Percentiles rank a stretch among this genome's conserved stretches.
Evolutionary conservation across 2,888 invertebrate species (phyloP).

Genomic region (Boloria euphrosyne): DNA sequence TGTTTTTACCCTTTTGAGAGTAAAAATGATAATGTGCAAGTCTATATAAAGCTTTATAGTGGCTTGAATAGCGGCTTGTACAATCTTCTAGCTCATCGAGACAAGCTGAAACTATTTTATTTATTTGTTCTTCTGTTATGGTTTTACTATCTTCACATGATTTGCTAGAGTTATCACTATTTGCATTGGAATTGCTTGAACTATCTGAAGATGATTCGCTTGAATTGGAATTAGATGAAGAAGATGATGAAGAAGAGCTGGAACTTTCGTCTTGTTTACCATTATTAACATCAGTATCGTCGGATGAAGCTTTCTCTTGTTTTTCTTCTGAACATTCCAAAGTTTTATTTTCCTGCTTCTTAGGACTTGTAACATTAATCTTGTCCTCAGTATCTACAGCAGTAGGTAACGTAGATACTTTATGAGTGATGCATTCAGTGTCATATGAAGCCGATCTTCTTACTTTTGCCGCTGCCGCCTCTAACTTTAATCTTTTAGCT

Average conservation of each 20-base stretch:
- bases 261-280: slow-evolving; percentile 64
- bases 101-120: slow-evolving; percentile 85
- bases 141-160: slow-evolving; percentile 63
- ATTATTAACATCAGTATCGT: slow-evolving; percentile 44
- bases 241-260: slow-evolving; percentile 68
- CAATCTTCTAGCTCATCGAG: slow-evolving; percentile 92
- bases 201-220: slow-evolving; percentile 80
- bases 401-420: slow-evolving; percentile 26
- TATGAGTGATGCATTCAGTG: slow-evolving; percentile 59
- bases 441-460: slow-evolving; percentile 74
- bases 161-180: slow-evolving; percentile 78
- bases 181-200: slow-evolving; percentile 77
- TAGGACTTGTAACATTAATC: slow-evolving; percentile 6
- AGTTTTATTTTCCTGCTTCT: slow-evolving; percentile 24
- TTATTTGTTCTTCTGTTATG: slow-evolving; percentile 80
- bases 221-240: slow-evolving; percentile 81
- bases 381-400: slow-evolving; percentile 41
- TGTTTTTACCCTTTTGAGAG: slow-evolving; percentile 85
- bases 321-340: slow-evolving; percentile 41
- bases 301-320: slow-evolving; percentile 39
- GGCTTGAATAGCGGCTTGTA: slow-evolving; percentile 91
- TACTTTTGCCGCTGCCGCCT: slow-evolving; percentile 73
- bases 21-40: slow-evolving; percentile 92
- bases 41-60: slow-evolving; percentile 96
- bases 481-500: slow-evolving; percentile 67